Evolutionary conservation across 2,113 vertebrate genomes (phyloP).

Genomic region (Nycticryphes semicollaris): DNA sequence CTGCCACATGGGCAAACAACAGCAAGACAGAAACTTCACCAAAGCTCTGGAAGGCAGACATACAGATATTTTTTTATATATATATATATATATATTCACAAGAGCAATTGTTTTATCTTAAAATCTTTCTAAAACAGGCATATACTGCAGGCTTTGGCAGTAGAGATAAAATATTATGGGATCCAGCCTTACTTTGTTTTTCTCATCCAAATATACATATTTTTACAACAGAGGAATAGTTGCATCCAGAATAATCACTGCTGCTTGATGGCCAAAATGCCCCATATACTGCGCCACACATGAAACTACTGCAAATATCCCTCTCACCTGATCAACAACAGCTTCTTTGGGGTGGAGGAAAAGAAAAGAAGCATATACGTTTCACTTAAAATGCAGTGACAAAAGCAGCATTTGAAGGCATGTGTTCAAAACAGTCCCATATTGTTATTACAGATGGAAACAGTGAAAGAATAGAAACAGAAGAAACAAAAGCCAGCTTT

Average conservation of each 20-base stretch:
- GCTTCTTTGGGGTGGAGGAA: conserved; percentile 13
- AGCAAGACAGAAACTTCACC: neutral
- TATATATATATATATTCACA: conserved; percentile 40
- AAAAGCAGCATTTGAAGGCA: conserved; percentile 42
- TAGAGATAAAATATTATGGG: conserved; percentile 65
- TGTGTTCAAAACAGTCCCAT: conserved; percentile 40
- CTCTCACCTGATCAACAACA: neutral
- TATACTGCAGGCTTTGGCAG: conserved; percentile 57
- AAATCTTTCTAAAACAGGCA: conserved; percentile 38
- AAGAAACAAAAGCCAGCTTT: conserved; percentile 78
- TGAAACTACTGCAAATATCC: conserved; percentile 9
- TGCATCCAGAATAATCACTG: conserved; percentile 16
- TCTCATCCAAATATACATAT: conserved; percentile 72
- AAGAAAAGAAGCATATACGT: conserved; percentile 27
- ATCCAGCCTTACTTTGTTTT: conserved; percentile 70
- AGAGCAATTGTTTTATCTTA: conserved; percentile 38
- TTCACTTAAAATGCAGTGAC: conserved; percentile 49
- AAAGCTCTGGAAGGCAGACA: conserved; percentile 28
- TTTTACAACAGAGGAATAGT: conserved; percentile 43
- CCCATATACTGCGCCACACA: neutral
- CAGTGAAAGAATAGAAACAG: conserved; percentile 52
- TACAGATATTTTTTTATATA: neutral
- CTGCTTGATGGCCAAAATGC: conserved; percentile 1
- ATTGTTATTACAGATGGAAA: conserved; percentile 61
- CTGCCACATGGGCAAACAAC: neutral